Percentiles rank a stretch among this genome's conserved stretches.
phyloP scores from a whole-genome alignment of 2,113 vertebrate genomes.

The Otus sunia region DNA sequence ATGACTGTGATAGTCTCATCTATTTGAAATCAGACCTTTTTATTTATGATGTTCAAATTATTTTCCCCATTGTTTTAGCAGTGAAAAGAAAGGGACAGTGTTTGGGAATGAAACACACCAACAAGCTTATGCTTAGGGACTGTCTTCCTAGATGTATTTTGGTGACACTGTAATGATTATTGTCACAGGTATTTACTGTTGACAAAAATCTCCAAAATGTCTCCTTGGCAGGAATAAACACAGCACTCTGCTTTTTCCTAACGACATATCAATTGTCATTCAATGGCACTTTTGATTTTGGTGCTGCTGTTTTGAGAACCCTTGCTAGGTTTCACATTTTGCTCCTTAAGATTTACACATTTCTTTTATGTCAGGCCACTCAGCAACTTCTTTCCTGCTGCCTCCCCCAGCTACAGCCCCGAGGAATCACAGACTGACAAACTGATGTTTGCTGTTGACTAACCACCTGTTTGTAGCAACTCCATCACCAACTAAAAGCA shows the following conservation, averaged over 20 bases:
- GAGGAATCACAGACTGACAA: neutral
- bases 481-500: neutral
- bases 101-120: neutral
- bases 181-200: neutral
- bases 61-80: neutral
- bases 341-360: fast-evolving
- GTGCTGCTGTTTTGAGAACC: neutral
- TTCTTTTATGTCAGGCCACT: neutral
- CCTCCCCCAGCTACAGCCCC: neutral
- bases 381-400: neutral
- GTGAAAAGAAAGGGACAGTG: neutral
- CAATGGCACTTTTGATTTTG: neutral
- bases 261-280: neutral
- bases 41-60: neutral
- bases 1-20: neutral
- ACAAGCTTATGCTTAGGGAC: neutral
- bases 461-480: neutral
- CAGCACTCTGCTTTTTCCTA: neutral
- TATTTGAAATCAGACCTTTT: neutral
- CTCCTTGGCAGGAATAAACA: neutral
- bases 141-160: neutral
- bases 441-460: neutral
- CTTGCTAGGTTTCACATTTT: neutral
- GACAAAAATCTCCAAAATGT: neutral
- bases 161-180: neutral